Evolutionary conservation across 2,888 invertebrate species (phyloP).

Genomic region (Cephalotes varians): DNA sequence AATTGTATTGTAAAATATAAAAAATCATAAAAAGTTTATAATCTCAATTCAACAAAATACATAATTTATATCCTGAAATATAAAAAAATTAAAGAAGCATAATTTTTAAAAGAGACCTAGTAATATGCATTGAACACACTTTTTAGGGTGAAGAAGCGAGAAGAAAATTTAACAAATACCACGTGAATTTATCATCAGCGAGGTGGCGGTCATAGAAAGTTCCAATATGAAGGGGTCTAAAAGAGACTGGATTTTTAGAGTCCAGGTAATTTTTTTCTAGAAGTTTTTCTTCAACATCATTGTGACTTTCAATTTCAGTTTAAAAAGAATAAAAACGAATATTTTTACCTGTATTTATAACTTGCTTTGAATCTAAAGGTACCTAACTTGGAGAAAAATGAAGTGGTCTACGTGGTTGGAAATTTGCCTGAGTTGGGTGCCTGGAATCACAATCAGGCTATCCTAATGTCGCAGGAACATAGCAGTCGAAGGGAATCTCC

Average conservation of each 20-base stretch:
- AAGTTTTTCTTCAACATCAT: neutral
- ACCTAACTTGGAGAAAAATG: constrained; percentile 82
- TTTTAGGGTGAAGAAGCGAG: constrained; percentile 76
- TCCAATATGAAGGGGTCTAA: constrained; percentile 82
- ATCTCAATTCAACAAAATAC: neutral
- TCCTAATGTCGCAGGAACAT: constrained; percentile 81
- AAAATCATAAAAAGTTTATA: neutral
- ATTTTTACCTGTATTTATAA: neutral
- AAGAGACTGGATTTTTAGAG: constrained; percentile 84
- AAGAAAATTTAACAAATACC: constrained; percentile 64
- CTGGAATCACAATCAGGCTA: constrained; percentile 84
- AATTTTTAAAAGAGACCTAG: constrained; percentile 62
- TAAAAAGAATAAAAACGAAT: neutral
- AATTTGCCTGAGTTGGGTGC: constrained; percentile 84
- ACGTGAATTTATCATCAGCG: constrained; percentile 64
- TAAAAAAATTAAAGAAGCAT: constrained; percentile 66
- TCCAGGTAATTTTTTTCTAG: constrained; percentile 78
- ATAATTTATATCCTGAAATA: constrained; percentile 58
- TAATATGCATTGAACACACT: constrained; percentile 76
- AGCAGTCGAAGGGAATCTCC: constrained; percentile 75
- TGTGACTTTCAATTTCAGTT: neutral
- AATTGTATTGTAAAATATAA: neutral
- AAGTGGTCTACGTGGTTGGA: constrained; percentile 83
- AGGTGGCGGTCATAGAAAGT: constrained; percentile 67
- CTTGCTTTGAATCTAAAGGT: constrained; percentile 73